phyloP scores from a whole-genome alignment of 2,113 vertebrate species.

The Hippolais icterina region DNA sequence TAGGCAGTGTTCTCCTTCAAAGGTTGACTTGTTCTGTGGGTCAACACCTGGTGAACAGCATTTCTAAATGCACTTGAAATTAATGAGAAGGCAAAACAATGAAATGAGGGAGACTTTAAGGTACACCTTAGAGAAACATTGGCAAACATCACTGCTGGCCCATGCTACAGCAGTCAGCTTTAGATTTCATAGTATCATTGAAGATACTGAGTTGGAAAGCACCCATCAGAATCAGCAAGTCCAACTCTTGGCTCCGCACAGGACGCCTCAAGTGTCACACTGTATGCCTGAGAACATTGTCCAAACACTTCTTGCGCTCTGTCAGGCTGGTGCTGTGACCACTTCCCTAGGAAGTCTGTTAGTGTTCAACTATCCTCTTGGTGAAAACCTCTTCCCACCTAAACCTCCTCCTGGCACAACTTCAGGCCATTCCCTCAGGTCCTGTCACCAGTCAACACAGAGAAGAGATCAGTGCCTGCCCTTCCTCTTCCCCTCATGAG shows the following conservation, averaged over 20 bases:
- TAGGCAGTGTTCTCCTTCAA: background rate
- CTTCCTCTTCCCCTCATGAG: accelerated
- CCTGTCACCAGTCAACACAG: background rate
- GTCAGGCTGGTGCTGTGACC: background rate
- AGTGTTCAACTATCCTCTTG: accelerated
- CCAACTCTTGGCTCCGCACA: background rate
- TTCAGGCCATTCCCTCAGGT: background rate
- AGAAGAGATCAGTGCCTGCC: no score
- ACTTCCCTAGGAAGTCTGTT: background rate
- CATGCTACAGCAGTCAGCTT: background rate
- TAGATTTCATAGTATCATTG: background rate
- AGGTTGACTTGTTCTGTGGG: background rate
- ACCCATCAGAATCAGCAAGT: background rate
- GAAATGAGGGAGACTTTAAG: background rate
- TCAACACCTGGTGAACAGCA: background rate
- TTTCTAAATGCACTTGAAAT: background rate
- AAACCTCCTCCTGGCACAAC: background rate
- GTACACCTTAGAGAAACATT: background rate
- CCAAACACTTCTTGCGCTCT: background rate
- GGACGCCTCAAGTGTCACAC: background rate
- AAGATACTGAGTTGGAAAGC: background rate
- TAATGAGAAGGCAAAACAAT: background rate
- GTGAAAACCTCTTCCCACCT: background rate
- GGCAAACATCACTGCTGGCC: background rate
- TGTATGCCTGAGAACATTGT: background rate